Evolutionary conservation across 1,140 invertebrate species (phyloP).

Genomic region (Akabosia matsudoensis): DNA sequence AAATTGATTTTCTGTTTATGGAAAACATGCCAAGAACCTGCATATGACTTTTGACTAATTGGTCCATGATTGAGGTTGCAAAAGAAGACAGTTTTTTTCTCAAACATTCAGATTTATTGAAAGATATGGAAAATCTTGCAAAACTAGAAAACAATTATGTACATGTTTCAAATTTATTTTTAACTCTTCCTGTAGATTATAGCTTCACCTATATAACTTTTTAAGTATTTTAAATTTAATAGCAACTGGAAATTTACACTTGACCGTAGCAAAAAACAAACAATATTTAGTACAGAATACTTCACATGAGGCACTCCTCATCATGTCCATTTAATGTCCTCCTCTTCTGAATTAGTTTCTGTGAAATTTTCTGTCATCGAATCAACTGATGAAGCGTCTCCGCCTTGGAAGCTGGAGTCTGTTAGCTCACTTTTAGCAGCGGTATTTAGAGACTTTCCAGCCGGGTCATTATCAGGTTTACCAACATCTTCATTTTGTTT

Average conservation of each 20-base stretch:
- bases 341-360: background rate
- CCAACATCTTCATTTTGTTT: background rate
- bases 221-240: too few relatives aligned
- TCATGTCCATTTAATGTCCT: background rate
- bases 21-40: slow-evolving; percentile 13
- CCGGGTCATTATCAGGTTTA: background rate
- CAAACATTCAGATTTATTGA: too few relatives aligned
- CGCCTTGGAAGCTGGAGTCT: too few relatives aligned
- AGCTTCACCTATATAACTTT: too few relatives aligned
- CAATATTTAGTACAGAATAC: too few relatives aligned
- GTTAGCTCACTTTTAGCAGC: too few relatives aligned
- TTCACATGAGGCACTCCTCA: background rate
- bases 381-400: background rate
- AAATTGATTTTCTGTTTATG: slow-evolving; percentile 1
- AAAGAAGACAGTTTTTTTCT: background rate
- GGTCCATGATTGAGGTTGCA: background rate
- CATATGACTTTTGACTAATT: background rate
- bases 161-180: too few relatives aligned
- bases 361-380: background rate
- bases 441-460: background rate
- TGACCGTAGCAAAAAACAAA: too few relatives aligned
- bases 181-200: too few relatives aligned
- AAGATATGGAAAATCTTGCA: too few relatives aligned
- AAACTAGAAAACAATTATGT: background rate
- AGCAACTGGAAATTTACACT: too few relatives aligned